Evolutionary conservation across 2,797 vertebrate species (phyloP).

Genomic region (Erethizon dorsatum): DNA sequence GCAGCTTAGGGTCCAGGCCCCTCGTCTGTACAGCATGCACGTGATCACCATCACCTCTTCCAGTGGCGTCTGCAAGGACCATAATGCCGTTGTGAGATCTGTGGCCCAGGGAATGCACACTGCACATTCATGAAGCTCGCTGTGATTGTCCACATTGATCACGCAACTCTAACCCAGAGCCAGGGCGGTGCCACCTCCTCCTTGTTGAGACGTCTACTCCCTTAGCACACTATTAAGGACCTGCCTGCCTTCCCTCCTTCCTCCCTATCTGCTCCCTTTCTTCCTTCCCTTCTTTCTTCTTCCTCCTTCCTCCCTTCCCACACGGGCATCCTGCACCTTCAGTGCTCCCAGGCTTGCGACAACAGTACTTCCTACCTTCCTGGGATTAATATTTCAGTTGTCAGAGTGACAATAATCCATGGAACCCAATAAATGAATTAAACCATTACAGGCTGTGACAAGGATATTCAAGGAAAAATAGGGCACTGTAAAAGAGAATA

Average conservation of each 20-base stretch:
- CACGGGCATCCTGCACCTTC: neutral
- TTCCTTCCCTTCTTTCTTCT: neutral
- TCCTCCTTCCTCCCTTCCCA: fast-evolving
- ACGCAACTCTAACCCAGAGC: neutral
- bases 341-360: neutral
- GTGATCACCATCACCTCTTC: neutral
- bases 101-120: neutral
- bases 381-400: neutral
- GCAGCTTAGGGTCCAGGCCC: neutral
- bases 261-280: too few species aligned
- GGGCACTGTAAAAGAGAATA: neutral
- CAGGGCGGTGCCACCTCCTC: neutral
- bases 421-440: neutral
- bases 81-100: too few species aligned
- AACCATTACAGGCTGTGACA: neutral
- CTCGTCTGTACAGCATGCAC: too few species aligned
- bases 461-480: neutral
- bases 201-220: neutral
- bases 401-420: neutral
- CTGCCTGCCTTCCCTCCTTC: too few species aligned
- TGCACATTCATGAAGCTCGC: fast-evolving
- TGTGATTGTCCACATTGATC: too few species aligned
- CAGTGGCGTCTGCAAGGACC: neutral
- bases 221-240: neutral
- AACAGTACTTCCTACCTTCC: neutral